phyloP scores from a whole-genome alignment of 2,113 vertebrate species.

The Phodopus roborovskii region DNA sequence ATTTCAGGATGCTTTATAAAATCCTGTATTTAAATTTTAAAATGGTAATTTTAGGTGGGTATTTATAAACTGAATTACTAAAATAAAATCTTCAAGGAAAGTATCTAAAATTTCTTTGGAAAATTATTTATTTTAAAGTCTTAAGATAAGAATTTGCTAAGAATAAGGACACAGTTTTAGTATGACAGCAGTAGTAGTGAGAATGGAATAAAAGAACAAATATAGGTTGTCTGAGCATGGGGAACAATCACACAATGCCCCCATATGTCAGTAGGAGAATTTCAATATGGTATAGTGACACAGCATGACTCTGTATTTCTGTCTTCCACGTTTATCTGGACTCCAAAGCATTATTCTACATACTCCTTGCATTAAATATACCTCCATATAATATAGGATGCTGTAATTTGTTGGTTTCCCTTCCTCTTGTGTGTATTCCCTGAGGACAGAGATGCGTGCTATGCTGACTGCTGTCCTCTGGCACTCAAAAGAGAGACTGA shows the following conservation, averaged over 20 bases:
- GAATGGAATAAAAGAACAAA: conserved; percentile 2
- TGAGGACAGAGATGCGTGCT: background rate
- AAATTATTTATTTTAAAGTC: conserved; percentile 59
- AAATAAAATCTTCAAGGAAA: background rate
- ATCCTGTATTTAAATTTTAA: conserved; percentile 58
- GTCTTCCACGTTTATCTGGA: too few species aligned
- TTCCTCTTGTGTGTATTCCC: background rate
- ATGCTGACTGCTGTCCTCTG: background rate
- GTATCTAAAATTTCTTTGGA: conserved; percentile 52
- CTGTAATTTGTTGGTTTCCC: background rate
- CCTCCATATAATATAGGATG: background rate
- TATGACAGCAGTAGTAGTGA: background rate
- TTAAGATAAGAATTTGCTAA: background rate
- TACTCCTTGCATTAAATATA: background rate
- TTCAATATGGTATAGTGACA: background rate
- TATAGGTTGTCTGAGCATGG: background rate
- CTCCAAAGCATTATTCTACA: too few species aligned
- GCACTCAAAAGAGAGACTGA: background rate
- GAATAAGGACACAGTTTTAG: conserved; percentile 32
- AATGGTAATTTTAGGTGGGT: conserved; percentile 62
- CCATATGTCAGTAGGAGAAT: background rate
- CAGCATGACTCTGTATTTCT: background rate
- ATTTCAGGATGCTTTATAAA: conserved; percentile 8
- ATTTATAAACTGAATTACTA: conserved; percentile 39
- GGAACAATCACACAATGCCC: background rate